Evolutionary conservation across 23 tunicate species (phyloP).

Genomic region (Ascidia mentula): DNA sequence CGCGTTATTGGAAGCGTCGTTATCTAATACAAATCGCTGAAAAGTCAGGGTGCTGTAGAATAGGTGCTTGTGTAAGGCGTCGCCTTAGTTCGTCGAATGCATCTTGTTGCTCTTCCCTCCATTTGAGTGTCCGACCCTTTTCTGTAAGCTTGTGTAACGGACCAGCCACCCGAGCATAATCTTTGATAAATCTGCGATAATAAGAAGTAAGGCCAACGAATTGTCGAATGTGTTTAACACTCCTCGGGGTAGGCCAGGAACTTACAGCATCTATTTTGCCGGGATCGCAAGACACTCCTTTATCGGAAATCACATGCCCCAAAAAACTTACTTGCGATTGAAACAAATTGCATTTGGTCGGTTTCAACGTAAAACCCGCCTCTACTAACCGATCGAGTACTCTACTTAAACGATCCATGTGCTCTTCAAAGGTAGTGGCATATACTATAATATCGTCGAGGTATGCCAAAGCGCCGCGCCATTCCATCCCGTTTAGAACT

Average conservation of each 20-base stretch:
- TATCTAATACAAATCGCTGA: constrained; percentile 15
- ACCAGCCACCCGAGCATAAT: constrained; percentile 18
- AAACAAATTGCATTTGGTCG: constrained; percentile 19
- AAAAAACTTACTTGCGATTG: constrained; percentile 8
- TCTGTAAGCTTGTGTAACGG: constrained; percentile 11
- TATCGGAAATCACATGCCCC: constrained; percentile 11
- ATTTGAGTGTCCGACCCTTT: neutral
- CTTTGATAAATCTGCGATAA: constrained; percentile 20
- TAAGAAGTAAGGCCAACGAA: constrained; percentile 46
- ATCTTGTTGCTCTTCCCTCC: constrained; percentile 21
- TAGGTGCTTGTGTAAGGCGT: constrained; percentile 16
- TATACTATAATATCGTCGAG: constrained; percentile 22
- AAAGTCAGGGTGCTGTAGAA: constrained; percentile 18
- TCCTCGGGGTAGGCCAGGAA: constrained; percentile 20
- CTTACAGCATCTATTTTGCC: constrained; percentile 13
- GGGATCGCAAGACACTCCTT: constrained; percentile 30
- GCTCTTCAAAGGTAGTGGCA: constrained; percentile 32
- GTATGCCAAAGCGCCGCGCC: constrained; percentile 7
- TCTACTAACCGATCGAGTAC: constrained; percentile 6
- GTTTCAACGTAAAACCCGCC: constrained; percentile 9
- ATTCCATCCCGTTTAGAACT: constrained; percentile 7
- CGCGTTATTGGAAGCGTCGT: constrained; percentile 17
- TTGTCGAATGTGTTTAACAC: constrained; percentile 20
- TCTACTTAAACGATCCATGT: neutral
- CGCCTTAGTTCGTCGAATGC: constrained; percentile 20